phyloP scores from a whole-genome alignment of 2,797 vertebrate genomes.

The Anabacerthia variegaticeps region DNA sequence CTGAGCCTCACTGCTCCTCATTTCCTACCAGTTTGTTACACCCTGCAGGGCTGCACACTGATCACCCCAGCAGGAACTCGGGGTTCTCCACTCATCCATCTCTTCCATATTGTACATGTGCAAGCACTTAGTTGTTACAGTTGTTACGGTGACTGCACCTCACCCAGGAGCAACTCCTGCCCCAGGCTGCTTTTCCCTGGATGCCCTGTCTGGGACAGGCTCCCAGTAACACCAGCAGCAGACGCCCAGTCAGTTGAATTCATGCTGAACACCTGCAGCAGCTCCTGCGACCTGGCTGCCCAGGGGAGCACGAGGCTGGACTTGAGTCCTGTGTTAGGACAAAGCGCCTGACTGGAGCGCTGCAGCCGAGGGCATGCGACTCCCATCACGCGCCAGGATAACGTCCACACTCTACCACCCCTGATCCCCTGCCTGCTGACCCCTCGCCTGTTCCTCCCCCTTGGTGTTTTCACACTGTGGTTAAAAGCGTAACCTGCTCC shows the following conservation, averaged over 20 bases:
- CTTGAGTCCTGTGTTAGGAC: fast-evolving
- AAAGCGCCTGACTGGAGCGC: fast-evolving
- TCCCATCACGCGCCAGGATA: neutral
- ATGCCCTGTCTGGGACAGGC: neutral
- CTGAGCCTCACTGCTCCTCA: neutral
- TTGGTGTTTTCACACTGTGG: neutral
- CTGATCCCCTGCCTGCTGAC: neutral
- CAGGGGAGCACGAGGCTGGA: fast-evolving
- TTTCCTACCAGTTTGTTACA: neutral
- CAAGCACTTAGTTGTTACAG: neutral
- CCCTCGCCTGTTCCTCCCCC: neutral
- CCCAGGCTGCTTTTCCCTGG: neutral
- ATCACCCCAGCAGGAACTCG: neutral
- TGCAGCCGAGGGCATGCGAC: neutral
- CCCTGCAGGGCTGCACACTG: fast-evolving
- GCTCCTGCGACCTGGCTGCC: fast-evolving
- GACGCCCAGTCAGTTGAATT: neutral
- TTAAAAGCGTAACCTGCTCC: neutral
- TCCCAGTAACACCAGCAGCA: neutral
- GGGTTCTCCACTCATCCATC: neutral
- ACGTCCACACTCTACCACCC: neutral
- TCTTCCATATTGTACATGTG: neutral
- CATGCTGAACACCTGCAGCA: neutral
- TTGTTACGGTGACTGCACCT: neutral
- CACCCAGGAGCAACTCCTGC: neutral